Conservation (phyloP, 2,113 vertebrate genomes). For the Astatoreochromis straeleni region DNA sequence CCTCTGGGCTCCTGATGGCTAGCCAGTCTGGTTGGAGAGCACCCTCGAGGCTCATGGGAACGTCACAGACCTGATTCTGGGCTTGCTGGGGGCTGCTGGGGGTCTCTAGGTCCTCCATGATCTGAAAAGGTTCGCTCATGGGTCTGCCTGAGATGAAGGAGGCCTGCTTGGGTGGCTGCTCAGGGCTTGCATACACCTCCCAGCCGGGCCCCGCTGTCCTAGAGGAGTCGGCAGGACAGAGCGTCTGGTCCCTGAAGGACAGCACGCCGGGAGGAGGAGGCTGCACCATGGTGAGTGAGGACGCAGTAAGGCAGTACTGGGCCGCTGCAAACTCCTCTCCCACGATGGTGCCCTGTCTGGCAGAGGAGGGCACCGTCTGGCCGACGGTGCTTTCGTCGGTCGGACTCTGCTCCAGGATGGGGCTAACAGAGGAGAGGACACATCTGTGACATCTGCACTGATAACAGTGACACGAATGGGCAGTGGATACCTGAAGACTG, state of each 20-base stretch:
- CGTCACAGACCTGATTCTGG: neutral
- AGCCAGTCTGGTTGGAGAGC: neutral
- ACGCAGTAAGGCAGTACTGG: conserved; percentile 35
- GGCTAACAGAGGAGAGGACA: conserved; percentile 48
- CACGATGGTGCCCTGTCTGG: conserved; percentile 48
- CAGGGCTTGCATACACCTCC: conserved; percentile 43
- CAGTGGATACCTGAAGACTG: neutral
- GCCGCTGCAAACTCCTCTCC: conserved; percentile 18
- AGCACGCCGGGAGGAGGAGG: conserved; percentile 1
- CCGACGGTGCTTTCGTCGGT: neutral
- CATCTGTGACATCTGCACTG: neutral
- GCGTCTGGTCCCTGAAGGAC: conserved; percentile 48
- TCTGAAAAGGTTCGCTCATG: neutral
- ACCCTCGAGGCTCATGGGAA: conserved; percentile 48
- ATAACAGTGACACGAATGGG: neutral
- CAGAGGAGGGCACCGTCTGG: neutral
- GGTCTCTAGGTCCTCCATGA: conserved; percentile 4
- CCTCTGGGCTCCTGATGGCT: neutral
- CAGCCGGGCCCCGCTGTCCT: neutral
- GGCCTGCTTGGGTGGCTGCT: neutral
- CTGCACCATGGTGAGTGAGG: conserved; percentile 50
- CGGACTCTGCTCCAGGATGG: conserved; percentile 68
- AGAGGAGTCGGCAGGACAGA: neutral
- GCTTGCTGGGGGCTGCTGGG: neutral
- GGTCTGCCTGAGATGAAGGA: neutral